Conservation (phyloP, 1,140 invertebrate genomes). For the Eriosoma lanigerum region DNA sequence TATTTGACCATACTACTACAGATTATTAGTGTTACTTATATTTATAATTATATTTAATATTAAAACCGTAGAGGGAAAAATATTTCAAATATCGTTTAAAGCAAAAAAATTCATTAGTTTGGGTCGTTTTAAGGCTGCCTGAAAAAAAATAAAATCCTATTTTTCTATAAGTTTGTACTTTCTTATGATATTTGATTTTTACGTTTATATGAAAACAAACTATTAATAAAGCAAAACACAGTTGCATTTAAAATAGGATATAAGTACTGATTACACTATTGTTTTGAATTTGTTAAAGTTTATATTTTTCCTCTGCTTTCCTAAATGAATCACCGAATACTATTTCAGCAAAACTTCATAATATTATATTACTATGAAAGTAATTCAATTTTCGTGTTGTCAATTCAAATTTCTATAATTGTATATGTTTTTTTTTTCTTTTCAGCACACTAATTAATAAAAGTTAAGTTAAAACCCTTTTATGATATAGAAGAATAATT, state of each 20-base stretch:
- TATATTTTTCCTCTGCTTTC: background rate
- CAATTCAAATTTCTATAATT: no score
- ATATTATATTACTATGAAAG: background rate
- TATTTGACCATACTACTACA: no score
- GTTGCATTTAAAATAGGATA: background rate
- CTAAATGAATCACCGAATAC: background rate
- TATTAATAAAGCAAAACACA: background rate
- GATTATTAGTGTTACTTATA: no score
- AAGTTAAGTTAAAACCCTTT: no score
- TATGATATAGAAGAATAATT: no score
- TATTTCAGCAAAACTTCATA: background rate
- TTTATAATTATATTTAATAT: no score
- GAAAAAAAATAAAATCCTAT: conserved; percentile 3
- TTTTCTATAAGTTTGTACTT: background rate
- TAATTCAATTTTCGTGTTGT: background rate
- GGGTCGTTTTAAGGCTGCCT: background rate
- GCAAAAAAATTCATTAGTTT: background rate
- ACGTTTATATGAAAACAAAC: background rate
- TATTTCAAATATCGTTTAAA: background rate
- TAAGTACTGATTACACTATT: background rate
- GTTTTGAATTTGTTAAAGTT: background rate
- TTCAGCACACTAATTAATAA: no score
- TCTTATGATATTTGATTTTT: conserved; percentile 1
- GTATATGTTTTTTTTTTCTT: no score
- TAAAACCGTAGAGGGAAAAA: no score